Base-by-base conservation (phyloP, 2,888 invertebrate genomes). In the Oxycera nigricornis region DNA sequence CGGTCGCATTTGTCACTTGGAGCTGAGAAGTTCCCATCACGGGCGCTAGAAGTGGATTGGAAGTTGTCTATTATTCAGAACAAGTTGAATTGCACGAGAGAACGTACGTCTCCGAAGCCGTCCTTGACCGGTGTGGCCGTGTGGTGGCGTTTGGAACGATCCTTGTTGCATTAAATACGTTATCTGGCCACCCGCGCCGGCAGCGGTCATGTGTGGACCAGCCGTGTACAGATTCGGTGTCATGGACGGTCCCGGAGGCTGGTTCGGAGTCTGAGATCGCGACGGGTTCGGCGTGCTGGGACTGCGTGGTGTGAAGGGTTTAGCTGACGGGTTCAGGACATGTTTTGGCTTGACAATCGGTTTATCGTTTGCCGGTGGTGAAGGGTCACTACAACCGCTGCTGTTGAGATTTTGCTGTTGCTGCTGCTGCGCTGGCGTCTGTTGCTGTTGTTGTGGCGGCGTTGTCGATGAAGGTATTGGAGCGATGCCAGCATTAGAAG, bases 231-330 rank as follows among this genome's bases (percentile, higher is more conserved):
- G 82, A 14, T 82, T 79, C 17, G 76, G 76, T 28, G 81, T 77
- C 77, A 88, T 81, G n/a, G 82, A 79, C 28, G 94, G 94, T 39
- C 94, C 94, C 84, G 84, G 83, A 26, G 94, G 94, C 39, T 94
- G 94, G 83, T 94, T 94, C 35, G 95, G 94, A 52, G 95, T 95
- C 83, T 94, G 94, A 41, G 95, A 94, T 87, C 90, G 86, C 81
- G 89, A 90, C 75, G 88, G 88, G 79, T 87, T 89, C 59, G 90
- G 90, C 55, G 90, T 90, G 79, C 88, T 88, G 24, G 89, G 88
- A 80, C 90, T 90, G 80, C 93, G 88, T 24, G 95, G 94, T 57
- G 92, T 92, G 85, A 96, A 96, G 2, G 93, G 91, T 82, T 95
- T 95, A 73, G 94, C 92, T 78, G 92, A 91, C n/a, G 96, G 95